phyloP scores from a whole-genome alignment of 2,888 invertebrate genomes.

The Ochropleura plecta region DNA sequence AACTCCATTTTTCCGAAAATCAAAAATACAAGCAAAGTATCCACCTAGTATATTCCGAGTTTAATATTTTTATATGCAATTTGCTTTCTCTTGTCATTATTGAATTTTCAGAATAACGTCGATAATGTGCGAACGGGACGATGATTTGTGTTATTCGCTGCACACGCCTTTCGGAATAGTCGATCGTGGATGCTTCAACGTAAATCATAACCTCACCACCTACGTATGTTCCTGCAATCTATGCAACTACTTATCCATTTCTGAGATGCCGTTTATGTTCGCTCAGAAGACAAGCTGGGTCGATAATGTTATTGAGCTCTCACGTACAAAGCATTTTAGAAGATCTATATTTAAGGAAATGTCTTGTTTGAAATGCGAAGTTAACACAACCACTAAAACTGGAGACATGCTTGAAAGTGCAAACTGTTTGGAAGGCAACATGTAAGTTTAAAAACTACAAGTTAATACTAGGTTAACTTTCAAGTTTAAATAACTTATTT shows the following conservation, averaged over 20 bases:
- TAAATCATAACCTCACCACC: slow-evolving; percentile 76
- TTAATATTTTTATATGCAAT: slow-evolving; percentile 43
- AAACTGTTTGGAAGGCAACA: slow-evolving; percentile 81
- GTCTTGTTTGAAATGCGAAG: slow-evolving; percentile 83
- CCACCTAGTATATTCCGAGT: neutral
- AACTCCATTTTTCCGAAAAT: neutral
- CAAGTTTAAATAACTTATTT: no score
- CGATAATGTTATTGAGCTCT: slow-evolving; percentile 81
- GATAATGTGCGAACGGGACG: slow-evolving; percentile 73
- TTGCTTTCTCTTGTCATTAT: slow-evolving; percentile 59
- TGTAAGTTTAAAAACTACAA: slow-evolving; percentile 72
- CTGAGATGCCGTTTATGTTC: slow-evolving; percentile 82
- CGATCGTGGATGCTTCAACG: slow-evolving; percentile 82
- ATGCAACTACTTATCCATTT: slow-evolving; percentile 82
- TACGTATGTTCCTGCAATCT: slow-evolving; percentile 85
- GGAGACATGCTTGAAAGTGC: slow-evolving; percentile 70
- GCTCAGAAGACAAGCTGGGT: slow-evolving; percentile 78
- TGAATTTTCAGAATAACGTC: slow-evolving; percentile 77
- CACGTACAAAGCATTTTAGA: slow-evolving; percentile 77
- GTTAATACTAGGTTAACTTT: no score
- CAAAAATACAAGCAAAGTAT: neutral
- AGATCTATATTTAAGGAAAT: slow-evolving; percentile 80
- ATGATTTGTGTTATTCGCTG: slow-evolving; percentile 81
- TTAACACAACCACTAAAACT: slow-evolving; percentile 72
- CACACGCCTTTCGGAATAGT: slow-evolving; percentile 85